phyloP scores from a whole-genome alignment of 2,113 vertebrate species.

The Neodontobutis hainanensis region DNA sequence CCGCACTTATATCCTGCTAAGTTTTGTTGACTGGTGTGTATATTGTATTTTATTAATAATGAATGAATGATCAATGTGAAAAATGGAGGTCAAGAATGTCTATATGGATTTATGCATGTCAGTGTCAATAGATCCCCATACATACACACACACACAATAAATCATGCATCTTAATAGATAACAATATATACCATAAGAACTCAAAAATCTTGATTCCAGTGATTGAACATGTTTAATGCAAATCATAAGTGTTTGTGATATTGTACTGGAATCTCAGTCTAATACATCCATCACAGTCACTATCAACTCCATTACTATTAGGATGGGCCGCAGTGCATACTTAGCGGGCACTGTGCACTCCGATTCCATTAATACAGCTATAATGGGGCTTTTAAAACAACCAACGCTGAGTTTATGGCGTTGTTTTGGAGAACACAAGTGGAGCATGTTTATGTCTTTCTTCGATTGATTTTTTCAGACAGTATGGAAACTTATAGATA shows the following conservation, averaged over 20 bases:
- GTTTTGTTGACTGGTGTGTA: background rate
- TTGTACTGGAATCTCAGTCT: background rate
- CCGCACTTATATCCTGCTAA: slow-evolving; percentile 23
- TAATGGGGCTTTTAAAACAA: slow-evolving; percentile 36
- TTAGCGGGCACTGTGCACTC: slow-evolving; percentile 21
- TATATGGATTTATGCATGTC: too few species aligned
- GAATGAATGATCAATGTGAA: background rate
- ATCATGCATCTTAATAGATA: background rate
- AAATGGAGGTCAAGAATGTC: too few species aligned
- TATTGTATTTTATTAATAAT: background rate
- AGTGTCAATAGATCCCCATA: too few species aligned
- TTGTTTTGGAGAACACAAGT: background rate
- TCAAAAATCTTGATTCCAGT: too few species aligned
- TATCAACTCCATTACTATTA: slow-evolving; percentile 14
- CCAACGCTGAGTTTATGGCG: background rate
- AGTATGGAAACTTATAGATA: background rate
- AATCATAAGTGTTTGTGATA: background rate
- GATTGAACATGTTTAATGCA: background rate
- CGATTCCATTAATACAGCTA: slow-evolving; percentile 3
- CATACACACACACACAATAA: background rate
- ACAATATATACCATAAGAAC: too few species aligned
- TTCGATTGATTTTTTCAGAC: slow-evolving; percentile 18
- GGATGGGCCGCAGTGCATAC: background rate
- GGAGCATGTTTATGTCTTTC: background rate
- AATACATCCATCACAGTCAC: slow-evolving; percentile 5